phyloP scores from a whole-genome alignment of 1,140 invertebrate species.

The Nasonia vitripennis region DNA sequence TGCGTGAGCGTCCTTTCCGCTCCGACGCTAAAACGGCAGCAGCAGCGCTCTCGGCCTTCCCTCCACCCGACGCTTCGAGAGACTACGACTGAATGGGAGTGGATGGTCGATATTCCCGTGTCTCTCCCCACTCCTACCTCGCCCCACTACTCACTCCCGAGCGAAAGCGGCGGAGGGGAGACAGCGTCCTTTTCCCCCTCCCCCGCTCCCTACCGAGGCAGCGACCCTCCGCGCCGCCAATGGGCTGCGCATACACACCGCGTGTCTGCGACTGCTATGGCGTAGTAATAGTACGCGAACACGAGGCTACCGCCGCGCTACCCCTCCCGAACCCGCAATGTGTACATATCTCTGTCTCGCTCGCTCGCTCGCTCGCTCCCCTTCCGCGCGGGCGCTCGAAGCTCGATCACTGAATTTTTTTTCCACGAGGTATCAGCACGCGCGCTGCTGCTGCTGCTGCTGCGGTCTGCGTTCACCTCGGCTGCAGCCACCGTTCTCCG shows the following conservation, averaged over 20 bases:
- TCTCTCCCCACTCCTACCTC: background rate
- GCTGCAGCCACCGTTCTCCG: constrained; percentile 28
- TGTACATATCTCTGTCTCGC: background rate
- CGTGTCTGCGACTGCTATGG: constrained; percentile 41
- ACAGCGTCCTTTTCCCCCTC: constrained; percentile 54
- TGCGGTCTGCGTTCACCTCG: constrained; percentile 50
- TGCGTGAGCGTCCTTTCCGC: constrained; percentile 49
- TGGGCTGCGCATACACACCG: background rate
- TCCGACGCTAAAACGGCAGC: constrained; percentile 49
- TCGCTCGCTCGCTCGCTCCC: background rate
- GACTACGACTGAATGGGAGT: constrained; percentile 64
- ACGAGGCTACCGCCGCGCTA: constrained; percentile 14
- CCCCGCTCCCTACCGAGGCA: background rate
- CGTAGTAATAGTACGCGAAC: constrained; percentile 34
- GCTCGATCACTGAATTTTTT: background rate
- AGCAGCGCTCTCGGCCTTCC: constrained; percentile 33
- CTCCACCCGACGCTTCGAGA: constrained; percentile 18
- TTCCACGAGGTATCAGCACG: constrained; percentile 38
- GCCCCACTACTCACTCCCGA: background rate
- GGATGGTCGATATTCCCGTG: constrained; percentile 64
- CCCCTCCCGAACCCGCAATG: background rate
- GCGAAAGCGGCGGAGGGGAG: background rate
- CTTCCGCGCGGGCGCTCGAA: background rate
- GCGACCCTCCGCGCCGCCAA: background rate
- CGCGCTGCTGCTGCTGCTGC: constrained; percentile 39